Percentiles rank a stretch among this genome's conserved stretches.
Evolutionary conservation across 2,888 invertebrate species (phyloP).

Genomic region (Dromius quadrimaculatus): DNA sequence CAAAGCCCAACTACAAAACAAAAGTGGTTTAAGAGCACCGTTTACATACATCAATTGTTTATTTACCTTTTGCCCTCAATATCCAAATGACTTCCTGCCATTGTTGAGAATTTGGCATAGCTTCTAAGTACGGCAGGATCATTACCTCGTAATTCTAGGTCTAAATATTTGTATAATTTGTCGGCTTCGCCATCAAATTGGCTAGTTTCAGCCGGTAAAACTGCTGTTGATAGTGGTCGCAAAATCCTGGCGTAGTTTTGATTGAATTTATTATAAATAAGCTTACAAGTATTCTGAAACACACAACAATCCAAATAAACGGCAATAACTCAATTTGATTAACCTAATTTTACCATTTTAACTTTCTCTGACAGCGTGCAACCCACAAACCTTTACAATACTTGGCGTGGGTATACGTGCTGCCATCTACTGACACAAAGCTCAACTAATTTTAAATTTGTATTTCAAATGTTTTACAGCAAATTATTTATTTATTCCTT

Average conservation of each 20-base stretch:
- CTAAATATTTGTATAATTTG: conserved; percentile 84
- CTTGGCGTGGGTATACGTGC: too few relatives aligned
- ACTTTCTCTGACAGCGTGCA: too few relatives aligned
- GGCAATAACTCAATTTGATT: not conserved
- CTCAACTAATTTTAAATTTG: too few relatives aligned
- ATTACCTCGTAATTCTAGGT: conserved; percentile 88
- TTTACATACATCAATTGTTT: conserved; percentile 49
- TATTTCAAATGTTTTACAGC: too few relatives aligned
- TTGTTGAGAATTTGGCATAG: conserved; percentile 86
- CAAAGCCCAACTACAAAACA: conserved; percentile 76
- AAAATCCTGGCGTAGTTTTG: not conserved
- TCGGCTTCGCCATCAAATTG: conserved; percentile 69
- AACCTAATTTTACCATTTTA: conserved; percentile 7
- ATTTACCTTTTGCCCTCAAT: conserved; percentile 80
- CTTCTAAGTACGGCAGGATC: conserved; percentile 90
- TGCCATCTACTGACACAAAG: too few relatives aligned
- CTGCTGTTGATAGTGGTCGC: conserved; percentile 43
- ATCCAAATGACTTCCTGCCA: conserved; percentile 84
- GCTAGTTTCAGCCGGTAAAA: conserved; percentile 19
- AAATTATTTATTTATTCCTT: too few relatives aligned
- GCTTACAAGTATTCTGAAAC: conserved; percentile 30
- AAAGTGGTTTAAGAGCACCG: not conserved
- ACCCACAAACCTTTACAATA: too few relatives aligned
- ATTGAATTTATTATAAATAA: conserved; percentile 4
- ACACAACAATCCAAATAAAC: conserved; percentile 1